Evolutionary conservation across 2,888 invertebrate genomes (phyloP).

Genomic region (Malthinus seriepunctatus): DNA sequence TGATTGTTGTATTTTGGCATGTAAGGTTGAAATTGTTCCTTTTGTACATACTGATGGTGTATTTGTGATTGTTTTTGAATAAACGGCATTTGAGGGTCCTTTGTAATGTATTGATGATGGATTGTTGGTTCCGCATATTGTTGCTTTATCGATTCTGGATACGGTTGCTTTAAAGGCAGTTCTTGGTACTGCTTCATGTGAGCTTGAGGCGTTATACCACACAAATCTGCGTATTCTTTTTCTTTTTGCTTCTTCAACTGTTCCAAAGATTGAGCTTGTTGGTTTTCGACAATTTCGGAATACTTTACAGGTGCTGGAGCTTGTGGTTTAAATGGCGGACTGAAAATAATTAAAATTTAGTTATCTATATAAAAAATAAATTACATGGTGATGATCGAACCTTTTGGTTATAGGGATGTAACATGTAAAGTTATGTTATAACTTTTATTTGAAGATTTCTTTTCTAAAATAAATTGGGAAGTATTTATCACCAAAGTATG

Average conservation of each 20-base stretch:
- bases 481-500: too few relatives aligned
- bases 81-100: conserved; percentile 42
- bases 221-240: conserved; percentile 47
- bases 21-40: conserved; percentile 28
- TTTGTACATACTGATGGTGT: conserved; percentile 24
- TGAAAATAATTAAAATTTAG: conserved; percentile 19
- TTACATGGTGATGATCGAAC: too few relatives aligned
- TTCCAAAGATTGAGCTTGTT: conserved; percentile 33
- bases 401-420: too few relatives aligned
- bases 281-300: conserved; percentile 46
- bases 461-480: too few relatives aligned
- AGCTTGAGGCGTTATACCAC: conserved; percentile 44
- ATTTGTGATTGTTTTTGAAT: conserved; percentile 25
- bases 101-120: conserved; percentile 43
- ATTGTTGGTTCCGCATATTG: conserved; percentile 32
- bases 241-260: conserved; percentile 45
- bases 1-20: conserved; percentile 34
- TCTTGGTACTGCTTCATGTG: conserved; percentile 30
- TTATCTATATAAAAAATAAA: not conserved
- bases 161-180: conserved; percentile 40
- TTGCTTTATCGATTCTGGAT: conserved; percentile 37
- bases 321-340: conserved; percentile 32
- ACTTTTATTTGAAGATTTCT: too few relatives aligned
- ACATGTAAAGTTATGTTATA: too few relatives aligned
- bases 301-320: conserved; percentile 47